Evolutionary conservation across 1,140 invertebrate genomes (phyloP).

Genomic region (Drosophila parabipectinata): DNA sequence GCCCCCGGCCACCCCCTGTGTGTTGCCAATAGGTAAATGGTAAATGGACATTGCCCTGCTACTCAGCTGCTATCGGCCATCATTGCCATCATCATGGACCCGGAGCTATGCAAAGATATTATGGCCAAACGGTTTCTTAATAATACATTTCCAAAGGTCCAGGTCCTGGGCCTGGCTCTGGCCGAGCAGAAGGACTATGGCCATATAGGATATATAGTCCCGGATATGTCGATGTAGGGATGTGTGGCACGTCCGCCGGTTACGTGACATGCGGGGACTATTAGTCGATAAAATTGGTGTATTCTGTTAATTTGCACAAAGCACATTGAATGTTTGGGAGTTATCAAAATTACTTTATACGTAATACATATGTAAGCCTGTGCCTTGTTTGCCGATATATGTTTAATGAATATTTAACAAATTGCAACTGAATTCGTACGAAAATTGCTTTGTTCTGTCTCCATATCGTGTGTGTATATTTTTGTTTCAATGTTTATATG

Average conservation of each 20-base stretch:
- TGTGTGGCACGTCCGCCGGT: conserved; percentile 45
- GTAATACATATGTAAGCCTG: conserved; percentile 6
- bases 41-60: conserved; percentile 42
- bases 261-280: conserved; percentile 56
- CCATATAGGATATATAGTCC: conserved; percentile 2
- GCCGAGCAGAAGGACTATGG: not conserved
- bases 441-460: conserved; percentile 53
- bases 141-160: conserved; percentile 39
- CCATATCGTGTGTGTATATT: conserved; percentile 6
- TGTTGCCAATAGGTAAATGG: conserved; percentile 35
- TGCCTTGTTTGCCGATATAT: conserved; percentile 9
- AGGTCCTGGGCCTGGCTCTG: not conserved
- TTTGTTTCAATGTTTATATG: not conserved
- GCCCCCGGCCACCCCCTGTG: not conserved
- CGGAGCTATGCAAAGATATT: conserved; percentile 44
- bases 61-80: conserved; percentile 38
- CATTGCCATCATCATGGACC: conserved; percentile 35
- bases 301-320: conserved; percentile 58
- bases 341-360: conserved; percentile 43
- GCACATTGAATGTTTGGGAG: conserved; percentile 44
- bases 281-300: conserved; percentile 53
- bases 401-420: conserved; percentile 59
- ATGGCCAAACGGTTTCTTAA: conserved; percentile 49
- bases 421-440: conserved; percentile 49
- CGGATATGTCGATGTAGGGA: not conserved